Conservation (phyloP, 2,888 invertebrate genomes). For the Agriopis leucophaearia region DNA sequence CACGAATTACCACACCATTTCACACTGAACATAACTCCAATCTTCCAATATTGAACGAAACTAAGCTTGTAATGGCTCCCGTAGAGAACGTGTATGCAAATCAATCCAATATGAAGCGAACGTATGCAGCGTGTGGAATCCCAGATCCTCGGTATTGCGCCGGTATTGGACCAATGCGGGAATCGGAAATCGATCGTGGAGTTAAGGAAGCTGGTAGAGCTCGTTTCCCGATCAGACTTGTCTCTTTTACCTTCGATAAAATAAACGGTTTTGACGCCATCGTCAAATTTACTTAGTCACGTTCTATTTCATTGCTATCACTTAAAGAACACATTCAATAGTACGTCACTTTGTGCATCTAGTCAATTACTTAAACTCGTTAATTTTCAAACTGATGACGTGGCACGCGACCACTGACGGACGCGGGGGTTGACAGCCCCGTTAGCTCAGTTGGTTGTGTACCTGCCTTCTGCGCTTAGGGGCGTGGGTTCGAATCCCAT, state of each 20-base stretch:
- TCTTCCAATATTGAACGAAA: conserved; percentile 5
- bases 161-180: conserved; percentile 14
- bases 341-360: too few species aligned
- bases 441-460: background rate
- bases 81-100: conserved; percentile 33
- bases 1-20: background rate
- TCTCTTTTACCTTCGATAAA: too few species aligned
- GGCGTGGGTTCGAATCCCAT: too few species aligned
- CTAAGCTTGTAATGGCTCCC: conserved; percentile 22
- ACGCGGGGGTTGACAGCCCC: too few species aligned
- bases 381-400: too few species aligned
- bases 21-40: conserved; percentile 3
- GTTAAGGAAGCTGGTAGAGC: background rate
- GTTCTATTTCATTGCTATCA: too few species aligned
- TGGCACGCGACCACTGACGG: too few species aligned
- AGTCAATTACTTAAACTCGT: too few species aligned
- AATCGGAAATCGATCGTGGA: conserved; percentile 16
- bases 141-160: conserved; percentile 10
- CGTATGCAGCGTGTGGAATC: conserved; percentile 28
- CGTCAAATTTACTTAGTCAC: too few species aligned
- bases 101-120: conserved; percentile 31
- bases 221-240: background rate
- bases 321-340: too few species aligned
- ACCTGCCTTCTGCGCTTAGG: too few species aligned
- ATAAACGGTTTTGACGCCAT: too few species aligned